Conservation (phyloP, 2,888 invertebrate genomes). For the Aquatica leii region DNA sequence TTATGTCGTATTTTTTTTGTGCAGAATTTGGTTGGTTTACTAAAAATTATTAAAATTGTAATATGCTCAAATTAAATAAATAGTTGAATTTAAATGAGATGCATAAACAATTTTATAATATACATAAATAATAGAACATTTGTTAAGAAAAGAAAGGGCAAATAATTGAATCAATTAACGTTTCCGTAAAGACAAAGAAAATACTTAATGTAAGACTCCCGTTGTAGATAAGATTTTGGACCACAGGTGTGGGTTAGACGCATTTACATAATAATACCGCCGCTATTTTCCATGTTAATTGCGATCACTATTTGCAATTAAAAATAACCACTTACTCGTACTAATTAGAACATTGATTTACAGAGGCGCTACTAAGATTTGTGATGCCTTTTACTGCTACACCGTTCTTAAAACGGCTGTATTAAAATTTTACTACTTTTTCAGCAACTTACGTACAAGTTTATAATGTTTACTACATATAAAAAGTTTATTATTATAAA, state of each 20-base stretch:
- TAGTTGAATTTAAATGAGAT: no score
- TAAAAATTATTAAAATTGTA: no score
- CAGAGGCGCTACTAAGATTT: constrained; percentile 42
- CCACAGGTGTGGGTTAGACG: constrained; percentile 32
- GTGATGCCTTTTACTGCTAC: constrained; percentile 39
- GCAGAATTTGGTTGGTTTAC: no score
- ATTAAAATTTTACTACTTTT: constrained; percentile 5
- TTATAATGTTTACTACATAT: no score
- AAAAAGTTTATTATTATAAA: not conserved
- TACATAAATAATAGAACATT: constrained; percentile 15
- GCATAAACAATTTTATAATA: no score
- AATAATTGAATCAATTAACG: constrained; percentile 33
- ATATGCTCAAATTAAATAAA: no score
- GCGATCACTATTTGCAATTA: constrained; percentile 50
- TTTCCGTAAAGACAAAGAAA: constrained; percentile 30
- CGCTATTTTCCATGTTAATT: constrained; percentile 45
- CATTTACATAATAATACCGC: constrained; percentile 40
- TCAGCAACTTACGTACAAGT: not conserved
- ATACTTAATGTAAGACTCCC: constrained; percentile 28
- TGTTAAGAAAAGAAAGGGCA: constrained; percentile 16
- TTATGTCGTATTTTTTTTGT: no score
- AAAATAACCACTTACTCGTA: constrained; percentile 46
- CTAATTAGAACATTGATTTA: constrained; percentile 48
- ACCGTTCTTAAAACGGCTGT: constrained; percentile 19
- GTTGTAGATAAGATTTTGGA: constrained; percentile 34